A percentile compares a stretch with the other conserved stretches of the same genome.
Evolutionary conservation across 2,888 invertebrate species (phyloP).

Genomic region (Seira ritae): DNA sequence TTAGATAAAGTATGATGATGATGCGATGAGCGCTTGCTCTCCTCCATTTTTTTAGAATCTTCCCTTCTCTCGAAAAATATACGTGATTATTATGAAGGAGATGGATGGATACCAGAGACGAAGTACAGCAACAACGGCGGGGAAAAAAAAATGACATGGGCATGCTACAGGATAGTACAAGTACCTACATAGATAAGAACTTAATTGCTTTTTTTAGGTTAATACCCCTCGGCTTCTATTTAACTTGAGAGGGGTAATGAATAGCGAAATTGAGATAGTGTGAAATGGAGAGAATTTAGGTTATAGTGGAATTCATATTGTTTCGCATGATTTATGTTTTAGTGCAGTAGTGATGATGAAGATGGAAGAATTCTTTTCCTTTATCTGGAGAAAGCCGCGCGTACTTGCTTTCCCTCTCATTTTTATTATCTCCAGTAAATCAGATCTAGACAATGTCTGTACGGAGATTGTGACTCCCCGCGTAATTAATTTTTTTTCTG

Average conservation of each 20-base stretch:
- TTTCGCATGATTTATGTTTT: too few species aligned
- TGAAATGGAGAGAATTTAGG: background rate
- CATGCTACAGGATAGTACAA: background rate
- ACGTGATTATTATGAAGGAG: background rate
- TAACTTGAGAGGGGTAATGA: too few species aligned
- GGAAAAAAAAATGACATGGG: background rate
- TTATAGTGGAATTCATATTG: background rate
- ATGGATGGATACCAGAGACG: background rate
- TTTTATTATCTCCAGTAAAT: too few species aligned
- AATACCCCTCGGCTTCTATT: background rate
- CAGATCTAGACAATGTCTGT: too few species aligned
- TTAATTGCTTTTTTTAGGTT: background rate
- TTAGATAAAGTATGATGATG: background rate
- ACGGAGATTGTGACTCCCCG: too few species aligned
- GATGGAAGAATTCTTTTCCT: too few species aligned
- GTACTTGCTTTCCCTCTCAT: too few species aligned
- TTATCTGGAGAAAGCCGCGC: too few species aligned
- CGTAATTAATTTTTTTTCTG: too few species aligned
- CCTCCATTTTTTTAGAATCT: background rate
- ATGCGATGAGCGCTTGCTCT: background rate
- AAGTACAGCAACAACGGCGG: too few species aligned
- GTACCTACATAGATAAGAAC: background rate
- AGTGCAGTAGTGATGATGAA: too few species aligned
- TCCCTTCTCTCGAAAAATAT: background rate
- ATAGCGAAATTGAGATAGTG: background rate